These are phyloP conservation scores for Musca vetustissima DNA, from an alignment of 1,140 invertebrate genomes.

Conservation along the genomic window DNA sequence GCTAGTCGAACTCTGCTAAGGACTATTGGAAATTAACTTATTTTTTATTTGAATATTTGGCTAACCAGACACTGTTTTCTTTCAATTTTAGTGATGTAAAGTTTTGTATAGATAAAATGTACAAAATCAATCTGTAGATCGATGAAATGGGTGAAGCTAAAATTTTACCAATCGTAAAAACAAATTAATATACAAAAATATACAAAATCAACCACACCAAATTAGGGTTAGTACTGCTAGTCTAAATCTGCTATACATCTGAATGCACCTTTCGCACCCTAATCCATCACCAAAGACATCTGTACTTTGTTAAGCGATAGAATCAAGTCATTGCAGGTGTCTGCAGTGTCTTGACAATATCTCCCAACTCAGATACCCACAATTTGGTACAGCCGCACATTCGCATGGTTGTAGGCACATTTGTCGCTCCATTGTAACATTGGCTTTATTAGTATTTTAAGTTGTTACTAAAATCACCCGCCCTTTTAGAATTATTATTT, in stretches of 20 bases:
- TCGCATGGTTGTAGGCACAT: background rate
- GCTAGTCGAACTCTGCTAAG: no score
- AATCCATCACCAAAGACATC: no score
- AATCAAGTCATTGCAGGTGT: no score
- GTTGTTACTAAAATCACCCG: background rate
- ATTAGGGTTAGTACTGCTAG: constrained; percentile 21
- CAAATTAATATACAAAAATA: background rate
- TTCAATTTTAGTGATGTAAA: constrained; percentile 21
- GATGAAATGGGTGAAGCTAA: constrained; percentile 10
- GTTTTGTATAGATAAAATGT: background rate
- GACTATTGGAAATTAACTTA: background rate
- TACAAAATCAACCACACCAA: background rate
- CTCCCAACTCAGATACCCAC: no score
- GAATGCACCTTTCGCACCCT: no score
- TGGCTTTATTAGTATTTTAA: background rate
- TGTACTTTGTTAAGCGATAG: no score
- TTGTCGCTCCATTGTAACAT: background rate
- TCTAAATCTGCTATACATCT: constrained; percentile 4
- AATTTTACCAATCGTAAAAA: constrained; percentile 2
- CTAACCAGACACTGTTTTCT: constrained; percentile 11
- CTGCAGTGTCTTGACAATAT: no score
- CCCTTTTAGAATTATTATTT: background rate
- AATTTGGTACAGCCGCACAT: no score
- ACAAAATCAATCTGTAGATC: background rate
- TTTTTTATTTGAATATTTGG: background rate